phyloP scores from a whole-genome alignment of 53 echinoderm and acorn worm species.

The Holothuria scabra region DNA sequence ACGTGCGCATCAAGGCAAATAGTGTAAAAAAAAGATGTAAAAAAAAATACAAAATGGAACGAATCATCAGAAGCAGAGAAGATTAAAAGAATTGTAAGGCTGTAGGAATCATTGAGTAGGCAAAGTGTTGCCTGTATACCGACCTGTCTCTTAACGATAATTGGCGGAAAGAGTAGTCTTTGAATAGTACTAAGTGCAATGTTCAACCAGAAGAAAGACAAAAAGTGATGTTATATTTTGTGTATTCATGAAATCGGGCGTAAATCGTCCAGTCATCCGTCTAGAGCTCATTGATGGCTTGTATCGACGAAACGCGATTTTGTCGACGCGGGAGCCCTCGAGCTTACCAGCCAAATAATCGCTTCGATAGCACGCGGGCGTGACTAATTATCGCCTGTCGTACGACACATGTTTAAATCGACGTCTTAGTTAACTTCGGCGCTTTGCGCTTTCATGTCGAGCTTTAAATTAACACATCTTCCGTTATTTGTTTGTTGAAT shows the following conservation, averaged over 20 bases:
- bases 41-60: too few species aligned
- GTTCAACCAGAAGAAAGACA: neutral
- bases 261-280: constrained; percentile 31
- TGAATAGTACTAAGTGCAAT: constrained; percentile 26
- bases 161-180: constrained; percentile 31
- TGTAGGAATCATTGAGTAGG: constrained; percentile 9
- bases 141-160: constrained; percentile 39
- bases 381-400: constrained; percentile 41
- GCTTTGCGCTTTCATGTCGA: constrained; percentile 3
- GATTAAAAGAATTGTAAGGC: neutral
- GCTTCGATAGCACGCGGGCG: constrained; percentile 32
- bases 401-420: constrained; percentile 52
- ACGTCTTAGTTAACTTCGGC: constrained; percentile 27
- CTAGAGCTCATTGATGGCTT: neutral
- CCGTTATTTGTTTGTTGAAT: constrained; percentile 3
- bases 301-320: constrained; percentile 19
- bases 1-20: too few species aligned
- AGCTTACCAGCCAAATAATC: constrained; percentile 33
- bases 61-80: neutral
- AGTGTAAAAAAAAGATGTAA: too few species aligned
- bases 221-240: constrained; percentile 35
- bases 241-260: constrained; percentile 41
- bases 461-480: constrained; percentile 15
- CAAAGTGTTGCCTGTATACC: constrained; percentile 3
- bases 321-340: constrained; percentile 8